Base-by-base conservation (phyloP, 2,797 vertebrate genomes). In the Champsocephalus esox region DNA sequence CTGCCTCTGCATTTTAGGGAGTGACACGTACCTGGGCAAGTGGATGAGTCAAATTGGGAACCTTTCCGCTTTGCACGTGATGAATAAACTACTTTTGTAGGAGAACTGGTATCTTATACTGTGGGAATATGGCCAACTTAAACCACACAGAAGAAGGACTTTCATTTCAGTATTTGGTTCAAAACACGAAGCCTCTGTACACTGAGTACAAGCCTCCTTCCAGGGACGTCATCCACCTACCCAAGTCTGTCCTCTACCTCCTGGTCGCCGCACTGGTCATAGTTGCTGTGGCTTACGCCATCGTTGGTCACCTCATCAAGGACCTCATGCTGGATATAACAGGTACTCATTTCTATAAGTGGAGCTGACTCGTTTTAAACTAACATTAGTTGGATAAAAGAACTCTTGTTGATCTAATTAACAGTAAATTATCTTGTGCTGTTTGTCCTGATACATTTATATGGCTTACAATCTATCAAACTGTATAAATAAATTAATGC, bases 301-400 rank as follows among this genome's bases (percentile, higher is more conserved):
- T 97, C 1, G 93, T 96, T 43, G 96, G 96, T 12, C 96, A 97
- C 80, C 94, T 97, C 73, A 96, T 96, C 67, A 96, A 96, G 90
- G 96, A 97, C 80, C 92, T 97, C 54, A 91, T 94, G 58, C 92
- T 95, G 73, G 96, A 96, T 73, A 89, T 96, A 50, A 92, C 95
- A 92, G 96, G 96, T 96, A 93, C 57, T 57, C 3, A 19, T 54
- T 14, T 66, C 61, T 57, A 9, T 62, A n/a, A 28, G 32, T 41
- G 17, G 34, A 1, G 46, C 11, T 5, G 3, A 46, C 3, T 65
- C 32, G 9, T 49, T 7, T 66, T 24, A 34, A 21, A 1, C 16
- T 9, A 66, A 50, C 2, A 43, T 54, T 14, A 12, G 13, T 38
- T 14, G n/a, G 1, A 54, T 44, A 4, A 9, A 41, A 68, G 10